Conservation (phyloP, 1,140 invertebrate species). For the Listronotus bonariensis region DNA sequence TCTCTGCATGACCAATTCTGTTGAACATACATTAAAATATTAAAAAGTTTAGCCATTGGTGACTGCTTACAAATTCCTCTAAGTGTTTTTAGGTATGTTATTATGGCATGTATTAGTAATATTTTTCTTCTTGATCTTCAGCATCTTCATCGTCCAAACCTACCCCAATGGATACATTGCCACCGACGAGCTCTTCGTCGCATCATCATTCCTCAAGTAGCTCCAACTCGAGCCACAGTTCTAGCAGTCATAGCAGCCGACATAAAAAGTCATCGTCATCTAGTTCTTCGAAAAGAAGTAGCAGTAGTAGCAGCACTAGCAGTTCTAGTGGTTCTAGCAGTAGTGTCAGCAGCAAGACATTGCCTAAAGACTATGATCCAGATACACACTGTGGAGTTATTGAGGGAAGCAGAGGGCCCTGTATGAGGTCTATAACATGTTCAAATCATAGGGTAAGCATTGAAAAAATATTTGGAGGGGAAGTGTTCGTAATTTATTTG, state of each 20-base stretch:
- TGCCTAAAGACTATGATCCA: constrained; percentile 44
- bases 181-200: constrained; percentile 17
- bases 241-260: constrained; percentile 23
- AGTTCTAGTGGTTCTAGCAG: constrained; percentile 32
- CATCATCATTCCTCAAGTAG: constrained; percentile 14
- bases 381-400: constrained; percentile 48
- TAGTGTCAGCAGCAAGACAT: constrained; percentile 31
- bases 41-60: too few species aligned
- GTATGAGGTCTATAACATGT: constrained; percentile 48
- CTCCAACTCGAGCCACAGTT: constrained; percentile 12
- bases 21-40: too few species aligned
- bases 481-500: not conserved
- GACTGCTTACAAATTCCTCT: too few species aligned
- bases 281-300: constrained; percentile 17
- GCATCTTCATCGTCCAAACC: constrained; percentile 8
- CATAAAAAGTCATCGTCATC: constrained; percentile 25
- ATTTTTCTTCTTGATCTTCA: not conserved
- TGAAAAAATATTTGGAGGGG: too few species aligned
- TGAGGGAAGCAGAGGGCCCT: constrained; percentile 45
- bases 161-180: constrained; percentile 20
- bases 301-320: constrained; percentile 22
- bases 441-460: constrained; percentile 49
- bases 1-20: too few species aligned
- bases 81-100: not conserved
- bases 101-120: not conserved